Evolutionary conservation across 1,140 invertebrate genomes (phyloP), one percentile per base, ranked within the genome.

Genomic region (Trichonephila inaurata): DNA sequence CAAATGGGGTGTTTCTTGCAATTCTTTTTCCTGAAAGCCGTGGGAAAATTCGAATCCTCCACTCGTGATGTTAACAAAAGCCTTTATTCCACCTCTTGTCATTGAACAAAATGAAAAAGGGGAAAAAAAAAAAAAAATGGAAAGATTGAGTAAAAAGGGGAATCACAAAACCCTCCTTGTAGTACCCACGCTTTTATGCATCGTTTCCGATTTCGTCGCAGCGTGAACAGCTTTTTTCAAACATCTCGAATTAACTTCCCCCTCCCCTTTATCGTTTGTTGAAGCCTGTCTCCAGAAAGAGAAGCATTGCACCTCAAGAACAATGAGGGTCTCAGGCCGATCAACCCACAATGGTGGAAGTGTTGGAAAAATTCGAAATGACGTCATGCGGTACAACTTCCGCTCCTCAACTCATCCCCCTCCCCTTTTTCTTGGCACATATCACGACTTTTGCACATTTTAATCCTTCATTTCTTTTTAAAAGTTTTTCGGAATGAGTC

Each of bases 131-230:
- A 62, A 24, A 28, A 77, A 77, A 77, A 77, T 16, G 3, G 0
- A 51, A 14, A 5, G 21, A 60, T 44, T 28, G 51, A 82, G 82
- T 28, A 24, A 24, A 83, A 58, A 66, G 6, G 12, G 64, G 66
- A 89, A 62, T 51, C 40, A 91, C 69, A 91, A 91, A 91, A 72
- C n/a, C 69, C 89, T 81, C 60, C 60, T 91, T 91, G 89, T 91
- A 21, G 72, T 33, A 61, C 89, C 89, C 89, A 91, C 89, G 69
- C 72, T 88, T 88, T 88, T 91, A 60, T 28, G n/a, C 60, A 61
- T 40, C 69, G 69, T 81, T 69, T 91, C 77, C 69, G 24, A 82
- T 91, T 91, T 91, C 89, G 69, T 61, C 69, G 69, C 58, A 58
- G 19, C 44, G 21, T 58, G 89, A 51, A 10, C 51, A 51, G 51